A percentile compares a stretch with the other conserved stretches of the same genome.
Evolutionary conservation across 2,888 invertebrate genomes (phyloP).

Genomic region (Phasia obesa): DNA sequence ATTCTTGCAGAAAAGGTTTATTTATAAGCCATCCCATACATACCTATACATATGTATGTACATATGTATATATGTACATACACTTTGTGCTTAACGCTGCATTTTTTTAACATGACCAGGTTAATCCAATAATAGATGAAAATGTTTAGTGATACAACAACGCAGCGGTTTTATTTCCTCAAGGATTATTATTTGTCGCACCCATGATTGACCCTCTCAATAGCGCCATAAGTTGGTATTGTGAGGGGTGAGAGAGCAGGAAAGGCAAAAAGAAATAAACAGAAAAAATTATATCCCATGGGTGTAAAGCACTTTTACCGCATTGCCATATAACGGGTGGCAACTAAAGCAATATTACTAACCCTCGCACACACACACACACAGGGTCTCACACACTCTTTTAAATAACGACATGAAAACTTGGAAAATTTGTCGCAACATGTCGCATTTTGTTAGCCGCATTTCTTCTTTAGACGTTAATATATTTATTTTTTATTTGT

Average conservation of each 20-base stretch:
- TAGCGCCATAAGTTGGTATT: too few species aligned
- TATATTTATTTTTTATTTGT: constrained; percentile 42
- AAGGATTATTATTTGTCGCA: constrained; percentile 49
- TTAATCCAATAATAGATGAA: constrained; percentile 69
- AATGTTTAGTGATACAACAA: constrained; percentile 39
- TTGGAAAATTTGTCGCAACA: constrained; percentile 70
- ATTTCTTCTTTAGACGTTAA: constrained; percentile 59
- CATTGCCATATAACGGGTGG: constrained; percentile 72
- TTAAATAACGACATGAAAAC: constrained; percentile 42
- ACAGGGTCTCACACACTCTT: not conserved
- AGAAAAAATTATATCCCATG: constrained; percentile 42
- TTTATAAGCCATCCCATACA: too few species aligned
- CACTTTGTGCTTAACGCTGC: constrained; percentile 2
- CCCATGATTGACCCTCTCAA: constrained; percentile 5
- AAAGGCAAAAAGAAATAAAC: not conserved
- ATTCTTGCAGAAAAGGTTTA: too few species aligned
- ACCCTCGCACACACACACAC: constrained; percentile 2
- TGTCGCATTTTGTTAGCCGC: constrained; percentile 70
- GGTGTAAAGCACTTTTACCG: constrained; percentile 72
- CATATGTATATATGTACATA: not conserved
- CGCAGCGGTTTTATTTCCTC: constrained; percentile 22
- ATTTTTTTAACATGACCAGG: constrained; percentile 32
- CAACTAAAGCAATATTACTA: constrained; percentile 64
- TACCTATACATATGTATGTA: too few species aligned
- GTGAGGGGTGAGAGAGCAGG: too few species aligned